phyloP scores from a whole-genome alignment of 2,113 vertebrate species.

The Speoplatyrhinus poulsoni region DNA sequence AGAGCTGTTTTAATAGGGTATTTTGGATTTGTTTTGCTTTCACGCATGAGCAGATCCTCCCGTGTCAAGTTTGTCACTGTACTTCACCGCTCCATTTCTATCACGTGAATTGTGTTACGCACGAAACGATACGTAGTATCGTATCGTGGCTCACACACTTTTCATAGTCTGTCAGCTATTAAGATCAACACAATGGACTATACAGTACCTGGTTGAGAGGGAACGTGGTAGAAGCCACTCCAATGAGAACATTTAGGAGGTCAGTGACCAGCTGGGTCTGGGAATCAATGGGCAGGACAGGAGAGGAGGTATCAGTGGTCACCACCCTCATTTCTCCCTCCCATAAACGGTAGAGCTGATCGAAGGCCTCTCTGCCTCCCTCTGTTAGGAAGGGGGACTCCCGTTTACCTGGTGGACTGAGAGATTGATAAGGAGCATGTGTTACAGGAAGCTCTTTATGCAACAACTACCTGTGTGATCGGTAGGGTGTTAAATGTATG shows the following conservation, averaged over 20 bases:
- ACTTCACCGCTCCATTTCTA: constrained; percentile 10
- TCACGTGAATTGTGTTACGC: neutral
- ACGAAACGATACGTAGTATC: neutral
- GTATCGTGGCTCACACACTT: neutral
- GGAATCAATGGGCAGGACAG: constrained; percentile 79
- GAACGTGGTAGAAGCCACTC: constrained; percentile 90
- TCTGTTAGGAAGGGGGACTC: constrained; percentile 91
- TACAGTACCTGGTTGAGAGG: constrained; percentile 81
- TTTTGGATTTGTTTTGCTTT: constrained; percentile 26
- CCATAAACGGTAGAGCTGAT: constrained; percentile 86
- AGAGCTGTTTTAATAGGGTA: constrained; percentile 30
- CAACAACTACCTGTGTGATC: no score
- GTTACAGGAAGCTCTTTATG: neutral
- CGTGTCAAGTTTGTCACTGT: constrained; percentile 20
- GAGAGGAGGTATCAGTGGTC: constrained; percentile 71
- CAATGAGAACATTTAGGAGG: constrained; percentile 90
- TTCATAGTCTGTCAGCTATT: neutral
- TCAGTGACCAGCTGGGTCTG: constrained; percentile 90
- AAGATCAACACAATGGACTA: constrained; percentile 9
- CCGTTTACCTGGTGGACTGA: constrained; percentile 88
- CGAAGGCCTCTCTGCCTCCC: constrained; percentile 90
- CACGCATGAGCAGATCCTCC: constrained; percentile 21
- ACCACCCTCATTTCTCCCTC: constrained; percentile 85
- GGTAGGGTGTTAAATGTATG: no score
- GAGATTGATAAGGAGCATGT: neutral